These are phyloP conservation scores for Plumapathes pennacea DNA, from an alignment of 92 coral and sea anemone species.

Conservation along the genomic window DNA sequence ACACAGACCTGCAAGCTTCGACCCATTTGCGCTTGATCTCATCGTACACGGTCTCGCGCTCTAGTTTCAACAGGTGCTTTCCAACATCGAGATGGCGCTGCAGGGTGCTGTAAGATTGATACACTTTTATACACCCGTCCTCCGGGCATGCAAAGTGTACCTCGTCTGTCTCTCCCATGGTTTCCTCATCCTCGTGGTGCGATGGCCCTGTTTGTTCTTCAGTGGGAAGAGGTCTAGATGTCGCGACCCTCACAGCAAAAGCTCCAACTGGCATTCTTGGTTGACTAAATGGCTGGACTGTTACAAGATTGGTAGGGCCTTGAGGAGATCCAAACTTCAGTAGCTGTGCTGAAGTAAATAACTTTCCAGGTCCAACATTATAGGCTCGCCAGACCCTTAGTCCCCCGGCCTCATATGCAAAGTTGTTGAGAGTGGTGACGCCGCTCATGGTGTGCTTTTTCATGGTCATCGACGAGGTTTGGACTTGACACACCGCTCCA, in stretches of 20 bases:
- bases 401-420: constrained; percentile 6
- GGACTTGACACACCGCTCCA: neutral
- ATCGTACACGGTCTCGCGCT: constrained; percentile 2
- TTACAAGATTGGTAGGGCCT: constrained; percentile 6
- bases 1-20: too few relatives aligned
- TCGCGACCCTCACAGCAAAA: neutral
- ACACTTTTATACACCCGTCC: constrained; percentile 20
- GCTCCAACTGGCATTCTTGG: constrained; percentile 1
- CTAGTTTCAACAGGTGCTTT: constrained; percentile 15
- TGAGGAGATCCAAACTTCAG: constrained; percentile 5
- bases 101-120: constrained; percentile 7
- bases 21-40: too few relatives aligned
- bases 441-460: constrained; percentile 17
- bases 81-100: constrained; percentile 33
- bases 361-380: constrained; percentile 17
- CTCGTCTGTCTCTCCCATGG: too few relatives aligned
- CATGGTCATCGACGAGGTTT: constrained; percentile 5
- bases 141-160: constrained; percentile 19
- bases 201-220: constrained; percentile 1
- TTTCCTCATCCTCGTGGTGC: neutral
- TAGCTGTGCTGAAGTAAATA: constrained; percentile 1
- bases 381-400: constrained; percentile 18
- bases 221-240: neutral
- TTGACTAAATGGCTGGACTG: neutral
- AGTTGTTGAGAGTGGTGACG: constrained; percentile 23